These are phyloP conservation scores for Nixonia krombeini DNA, from an alignment of 1,140 invertebrate species.

Conservation along the genomic window DNA sequence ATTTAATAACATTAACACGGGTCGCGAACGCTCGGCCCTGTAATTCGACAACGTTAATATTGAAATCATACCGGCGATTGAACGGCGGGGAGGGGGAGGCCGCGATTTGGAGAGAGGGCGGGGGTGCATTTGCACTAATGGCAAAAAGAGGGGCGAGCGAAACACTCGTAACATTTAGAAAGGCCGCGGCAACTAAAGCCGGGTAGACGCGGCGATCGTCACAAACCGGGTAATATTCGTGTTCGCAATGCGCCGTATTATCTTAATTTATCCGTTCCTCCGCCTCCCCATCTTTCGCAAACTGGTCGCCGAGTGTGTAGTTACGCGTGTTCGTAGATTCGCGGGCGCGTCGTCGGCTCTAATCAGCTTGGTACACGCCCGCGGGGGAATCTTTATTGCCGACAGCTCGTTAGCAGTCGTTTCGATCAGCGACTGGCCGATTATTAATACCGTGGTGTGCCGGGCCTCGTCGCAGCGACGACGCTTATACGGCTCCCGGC, in stretches of 20 bases:
- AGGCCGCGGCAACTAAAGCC: too few relatives aligned
- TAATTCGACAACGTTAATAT: conserved; percentile 8
- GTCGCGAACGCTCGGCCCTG: too few relatives aligned
- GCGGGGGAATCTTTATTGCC: conserved; percentile 52
- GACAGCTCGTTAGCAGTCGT: conserved; percentile 57
- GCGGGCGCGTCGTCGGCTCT: conserved; percentile 50
- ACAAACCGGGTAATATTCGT: too few relatives aligned
- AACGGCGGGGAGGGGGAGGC: too few relatives aligned
- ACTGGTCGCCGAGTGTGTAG: conserved; percentile 37
- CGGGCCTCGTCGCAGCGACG: conserved; percentile 23
- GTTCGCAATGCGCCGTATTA: conserved; percentile 35
- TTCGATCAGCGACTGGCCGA: conserved; percentile 49
- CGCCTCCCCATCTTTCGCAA: too few relatives aligned
- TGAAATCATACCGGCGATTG: neutral
- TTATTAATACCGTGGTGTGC: conserved; percentile 56
- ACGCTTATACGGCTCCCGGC: too few relatives aligned
- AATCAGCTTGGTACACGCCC: conserved; percentile 50
- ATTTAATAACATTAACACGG: conserved; percentile 9
- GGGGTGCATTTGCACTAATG: too few relatives aligned
- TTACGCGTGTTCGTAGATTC: conserved; percentile 55
- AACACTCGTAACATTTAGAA: too few relatives aligned
- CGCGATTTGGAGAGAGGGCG: too few relatives aligned
- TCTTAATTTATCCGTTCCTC: conserved; percentile 56
- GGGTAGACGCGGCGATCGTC: too few relatives aligned
- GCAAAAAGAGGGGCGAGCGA: too few relatives aligned